Conservation (phyloP, 1,140 invertebrate species). For the Drosophila persimilis region DNA sequence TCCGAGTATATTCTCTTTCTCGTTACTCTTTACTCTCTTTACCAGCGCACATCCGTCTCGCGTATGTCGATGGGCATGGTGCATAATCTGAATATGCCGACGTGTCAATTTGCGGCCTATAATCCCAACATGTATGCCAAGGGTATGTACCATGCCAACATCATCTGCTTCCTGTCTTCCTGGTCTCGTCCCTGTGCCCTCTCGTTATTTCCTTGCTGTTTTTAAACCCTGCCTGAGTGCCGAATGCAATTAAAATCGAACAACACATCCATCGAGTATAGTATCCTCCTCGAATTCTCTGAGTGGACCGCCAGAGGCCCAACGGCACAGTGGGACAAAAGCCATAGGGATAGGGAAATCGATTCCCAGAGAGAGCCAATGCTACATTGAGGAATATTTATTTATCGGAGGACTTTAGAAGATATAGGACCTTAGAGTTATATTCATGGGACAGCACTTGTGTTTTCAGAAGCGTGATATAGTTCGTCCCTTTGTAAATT, state of each 20-base stretch:
- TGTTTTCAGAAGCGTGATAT: no score
- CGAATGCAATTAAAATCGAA: conserved; percentile 73
- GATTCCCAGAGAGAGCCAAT: no score
- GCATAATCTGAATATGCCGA: conserved; percentile 79
- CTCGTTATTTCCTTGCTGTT: neutral
- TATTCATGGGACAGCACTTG: no score
- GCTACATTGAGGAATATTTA: no score
- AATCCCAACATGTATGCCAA: conserved; percentile 79
- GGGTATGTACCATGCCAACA: conserved; percentile 61
- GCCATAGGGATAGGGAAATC: neutral
- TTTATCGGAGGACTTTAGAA: no score
- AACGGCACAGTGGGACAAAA: conserved; percentile 12
- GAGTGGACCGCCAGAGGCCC: conserved; percentile 17
- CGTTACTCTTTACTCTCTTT: neutral
- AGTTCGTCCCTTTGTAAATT: no score
- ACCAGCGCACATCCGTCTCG: conserved; percentile 74
- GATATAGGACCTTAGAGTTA: no score
- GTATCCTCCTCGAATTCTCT: conserved; percentile 21
- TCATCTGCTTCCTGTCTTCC: conserved; percentile 1
- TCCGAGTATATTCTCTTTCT: neutral
- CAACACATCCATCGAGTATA: conserved; percentile 38
- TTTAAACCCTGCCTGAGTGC: conserved; percentile 3
- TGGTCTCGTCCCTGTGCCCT: neutral
- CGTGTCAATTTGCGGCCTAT: conserved; percentile 81
- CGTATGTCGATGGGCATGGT: conserved; percentile 83